Evolutionary conservation across 2,113 vertebrate genomes (phyloP), one percentile per base, ranked within the genome.

Genomic region (Mixornis gularis): DNA sequence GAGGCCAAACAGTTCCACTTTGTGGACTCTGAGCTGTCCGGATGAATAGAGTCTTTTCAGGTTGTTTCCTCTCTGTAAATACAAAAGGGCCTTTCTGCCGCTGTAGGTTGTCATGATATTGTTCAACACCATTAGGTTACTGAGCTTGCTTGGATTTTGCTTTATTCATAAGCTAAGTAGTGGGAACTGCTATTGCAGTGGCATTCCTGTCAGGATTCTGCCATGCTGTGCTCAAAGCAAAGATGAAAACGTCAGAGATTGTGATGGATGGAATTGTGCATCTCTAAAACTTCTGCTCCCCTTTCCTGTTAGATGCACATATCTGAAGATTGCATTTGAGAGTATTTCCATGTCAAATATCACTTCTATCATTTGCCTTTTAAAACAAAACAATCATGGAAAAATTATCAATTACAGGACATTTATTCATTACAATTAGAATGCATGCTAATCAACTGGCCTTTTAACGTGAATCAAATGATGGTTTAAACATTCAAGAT

Each of bases 381-480:
- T 36, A 69, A 84, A 85, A 76, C 68, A 87, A 91, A 95, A 78
- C 27, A 82, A 71, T 88, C 4, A 74, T 92, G 77, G 34, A 79
- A 95, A 93, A 93, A 89, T 59, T 0, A 87, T 71, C 49, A 80
- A 70, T 89, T 93, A 92, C 48, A 86, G 77, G 46, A 94, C 89
- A 95, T 80, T 87, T 94, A 94, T 89, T 96, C 90, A 93, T 74
- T 73, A 81, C 73, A 85, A 60, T 69, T 92, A 92, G 89, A 94
- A 95, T 30, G 84, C 93, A 92, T 95, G 93, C 94, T 94, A 85
- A 95, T 96, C 70, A 92, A 78, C 74, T 66, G 92, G 79, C 71
- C 53, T 90, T 92, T 78, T 72, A 91, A 92, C 4, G 36, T 80
- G 53, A 89, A 87, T 93, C 85, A 95, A 92, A 93, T 52, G 6